These are phyloP conservation scores for Drosophila vallismaia DNA, from an alignment of 2,888 invertebrate species.

Conservation along the genomic window DNA sequence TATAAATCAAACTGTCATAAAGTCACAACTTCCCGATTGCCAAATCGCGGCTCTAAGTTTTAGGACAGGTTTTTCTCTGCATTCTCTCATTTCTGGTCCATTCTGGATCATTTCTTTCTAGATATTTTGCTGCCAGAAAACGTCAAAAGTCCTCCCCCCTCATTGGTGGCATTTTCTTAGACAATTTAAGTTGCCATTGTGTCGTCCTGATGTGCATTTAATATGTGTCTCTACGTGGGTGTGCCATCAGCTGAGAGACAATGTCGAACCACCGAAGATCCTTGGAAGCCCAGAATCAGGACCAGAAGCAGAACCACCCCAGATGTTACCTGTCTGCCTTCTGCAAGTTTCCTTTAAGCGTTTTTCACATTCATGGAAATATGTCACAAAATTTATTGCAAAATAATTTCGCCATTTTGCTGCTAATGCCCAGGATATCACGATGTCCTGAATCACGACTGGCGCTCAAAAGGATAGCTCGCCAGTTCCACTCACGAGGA, in stretches of 20 bases:
- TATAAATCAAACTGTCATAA: conserved; percentile 84
- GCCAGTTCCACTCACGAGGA: background rate
- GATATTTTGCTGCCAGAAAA: conserved; percentile 40
- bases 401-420: conserved; percentile 68
- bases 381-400: conserved; percentile 80
- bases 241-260: conserved; percentile 27
- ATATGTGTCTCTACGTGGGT: conserved; percentile 50
- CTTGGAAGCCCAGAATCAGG: conserved; percentile 8
- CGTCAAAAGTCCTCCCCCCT: conserved; percentile 36
- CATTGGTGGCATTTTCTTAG: conserved; percentile 52
- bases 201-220: conserved; percentile 71
- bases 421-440: conserved; percentile 49
- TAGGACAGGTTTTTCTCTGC: background rate
- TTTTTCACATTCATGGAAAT: conserved; percentile 68
- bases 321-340: conserved; percentile 74
- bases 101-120: conserved; percentile 33
- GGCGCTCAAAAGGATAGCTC: background rate
- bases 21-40: conserved; percentile 59
- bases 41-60: conserved; percentile 24
- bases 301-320: conserved; percentile 16
- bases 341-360: conserved; percentile 21
- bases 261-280: conserved; percentile 17
- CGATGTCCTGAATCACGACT: conserved; percentile 3
- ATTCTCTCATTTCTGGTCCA: background rate
- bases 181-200: conserved; percentile 69